Conservation (phyloP, 1,140 invertebrate genomes). For the Prorops nasuta region DNA sequence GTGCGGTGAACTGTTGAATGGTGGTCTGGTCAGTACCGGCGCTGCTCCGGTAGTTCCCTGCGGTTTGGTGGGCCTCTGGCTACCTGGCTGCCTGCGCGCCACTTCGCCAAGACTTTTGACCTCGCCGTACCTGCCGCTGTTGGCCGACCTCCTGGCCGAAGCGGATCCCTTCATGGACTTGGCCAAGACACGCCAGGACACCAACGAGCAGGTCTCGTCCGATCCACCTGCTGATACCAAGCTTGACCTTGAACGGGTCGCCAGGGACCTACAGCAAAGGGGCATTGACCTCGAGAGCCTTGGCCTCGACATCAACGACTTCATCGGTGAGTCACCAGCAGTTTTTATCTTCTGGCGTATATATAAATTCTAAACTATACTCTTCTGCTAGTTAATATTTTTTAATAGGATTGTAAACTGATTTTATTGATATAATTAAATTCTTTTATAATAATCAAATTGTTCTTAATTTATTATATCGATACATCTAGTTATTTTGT, state of each 20-base stretch:
- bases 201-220: neutral
- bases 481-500: too few relatives aligned
- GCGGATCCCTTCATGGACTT: conserved; percentile 39
- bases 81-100: conserved; percentile 50
- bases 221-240: conserved; percentile 6
- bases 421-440: too few relatives aligned
- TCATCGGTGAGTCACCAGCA: conserved; percentile 43
- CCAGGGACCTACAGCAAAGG: too few relatives aligned
- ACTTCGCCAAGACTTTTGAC: conserved; percentile 43
- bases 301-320: conserved; percentile 26
- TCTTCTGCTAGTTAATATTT: too few relatives aligned
- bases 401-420: too few relatives aligned
- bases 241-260: conserved; percentile 28
- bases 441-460: too few relatives aligned
- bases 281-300: conserved; percentile 21
- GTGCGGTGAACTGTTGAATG: conserved; percentile 57
- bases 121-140: conserved; percentile 48
- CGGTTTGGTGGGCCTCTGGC: conserved; percentile 51
- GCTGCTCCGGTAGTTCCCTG: conserved; percentile 51
- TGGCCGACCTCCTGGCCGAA: conserved; percentile 48
- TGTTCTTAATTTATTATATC: too few relatives aligned
- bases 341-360: neutral
- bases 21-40: conserved; percentile 55
- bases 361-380: too few relatives aligned
- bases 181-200: conserved; percentile 28